Evolutionary conservation across 2,888 invertebrate genomes (phyloP), one percentile per base, ranked within the genome.

Genomic region (Eucriotettix oculatus): DNA sequence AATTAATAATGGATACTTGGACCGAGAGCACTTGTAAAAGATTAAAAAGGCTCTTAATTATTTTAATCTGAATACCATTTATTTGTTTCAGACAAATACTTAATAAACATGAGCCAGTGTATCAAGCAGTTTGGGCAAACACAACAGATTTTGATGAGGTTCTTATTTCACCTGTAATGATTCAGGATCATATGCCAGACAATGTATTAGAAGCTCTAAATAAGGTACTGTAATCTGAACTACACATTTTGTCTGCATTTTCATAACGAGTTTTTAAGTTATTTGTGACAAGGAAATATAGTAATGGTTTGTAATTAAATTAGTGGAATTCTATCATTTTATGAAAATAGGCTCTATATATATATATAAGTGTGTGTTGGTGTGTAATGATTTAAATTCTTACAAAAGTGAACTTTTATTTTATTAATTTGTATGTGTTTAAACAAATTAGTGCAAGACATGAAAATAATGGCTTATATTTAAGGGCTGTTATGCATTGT

Each of bases 121-220:
- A 89, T 73, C 90, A 90, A 73, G 92, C 90, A 12, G 76, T 92
- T 17, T 90, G 90, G 90, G 89, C 88, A 1, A 84, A 86, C 65
- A 88, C 87, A 66, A 83, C 81, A 53, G 88, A 89, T 71, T 91
- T 91, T 71, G 88, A 90, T 71, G 88, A 91, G 74, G 90, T 92
- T 17, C 78, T 91, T 59, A 89, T 92, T 65, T 90, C 90, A 41
- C 91, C 91, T 1, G 88, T 88, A 58, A 91, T 91, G 90, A 79
- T 91, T 63, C 88, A 90, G 73, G 91, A 92, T 73, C 91, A 92
- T 72, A 90, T 92, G 90, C 90, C 91, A 42, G 90, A 91, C 71
- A 86, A 84, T 72, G 86, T 91, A 61, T 76, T 91, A 67, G 84
- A 86, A 64, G 90, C 90, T 42, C 78, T 92, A 64, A 84, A 88